phyloP scores from a whole-genome alignment of 2,113 vertebrate genomes.

The Pteronura brasiliensis region DNA sequence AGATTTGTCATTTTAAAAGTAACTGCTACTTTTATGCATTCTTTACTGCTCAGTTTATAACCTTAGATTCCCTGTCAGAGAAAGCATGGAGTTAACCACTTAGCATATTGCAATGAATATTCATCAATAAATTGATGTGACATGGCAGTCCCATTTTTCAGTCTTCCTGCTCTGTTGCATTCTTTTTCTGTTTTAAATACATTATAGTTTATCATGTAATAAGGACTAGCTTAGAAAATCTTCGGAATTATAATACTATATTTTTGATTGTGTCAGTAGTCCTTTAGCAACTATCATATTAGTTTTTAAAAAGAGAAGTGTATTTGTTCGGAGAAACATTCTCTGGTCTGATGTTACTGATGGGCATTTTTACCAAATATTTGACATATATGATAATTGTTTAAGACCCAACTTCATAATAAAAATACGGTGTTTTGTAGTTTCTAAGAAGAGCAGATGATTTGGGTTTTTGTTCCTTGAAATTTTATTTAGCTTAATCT shows the following conservation, averaged over 20 bases:
- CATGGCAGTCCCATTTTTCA: slow-evolving; percentile 73
- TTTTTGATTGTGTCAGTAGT: slow-evolving; percentile 24
- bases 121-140: slow-evolving; percentile 81
- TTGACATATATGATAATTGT: slow-evolving; percentile 20
- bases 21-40: slow-evolving; percentile 80
- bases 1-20: slow-evolving; percentile 81
- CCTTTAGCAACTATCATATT: neutral
- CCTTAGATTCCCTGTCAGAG: slow-evolving; percentile 80
- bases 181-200: slow-evolving; percentile 65
- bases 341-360: neutral
- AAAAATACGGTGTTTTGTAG: neutral
- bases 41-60: slow-evolving; percentile 81
- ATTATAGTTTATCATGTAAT: slow-evolving; percentile 22
- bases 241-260: slow-evolving; percentile 16
- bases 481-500: slow-evolving; percentile 23
- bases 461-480: slow-evolving; percentile 27
- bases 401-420: slow-evolving; percentile 30
- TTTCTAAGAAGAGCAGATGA: neutral
- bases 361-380: neutral
- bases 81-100: slow-evolving; percentile 80
- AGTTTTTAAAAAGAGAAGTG: slow-evolving; percentile 42
- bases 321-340: slow-evolving; percentile 20
- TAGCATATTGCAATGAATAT: slow-evolving; percentile 81
- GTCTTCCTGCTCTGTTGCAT: slow-evolving; percentile 54
- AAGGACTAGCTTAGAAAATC: slow-evolving; percentile 4